Evolutionary conservation across 1,140 invertebrate species (phyloP).

Genomic region (Leguminivora glycinivorella): DNA sequence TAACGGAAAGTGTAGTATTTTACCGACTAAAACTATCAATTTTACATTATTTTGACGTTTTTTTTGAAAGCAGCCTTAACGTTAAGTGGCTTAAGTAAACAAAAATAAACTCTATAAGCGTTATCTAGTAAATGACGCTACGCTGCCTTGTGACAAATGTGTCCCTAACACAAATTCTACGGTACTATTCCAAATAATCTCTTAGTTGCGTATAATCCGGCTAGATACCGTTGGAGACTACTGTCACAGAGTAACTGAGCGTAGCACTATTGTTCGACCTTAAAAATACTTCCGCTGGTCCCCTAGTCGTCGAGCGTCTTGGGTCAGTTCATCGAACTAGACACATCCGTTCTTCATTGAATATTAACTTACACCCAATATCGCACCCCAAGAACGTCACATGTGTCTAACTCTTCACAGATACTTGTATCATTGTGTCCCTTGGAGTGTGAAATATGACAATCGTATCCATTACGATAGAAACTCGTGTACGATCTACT

Average conservation of each 20-base stretch:
- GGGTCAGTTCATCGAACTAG: conserved; percentile 61
- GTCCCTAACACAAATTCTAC: not conserved
- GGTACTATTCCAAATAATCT: too few species aligned
- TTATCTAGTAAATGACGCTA: not conserved
- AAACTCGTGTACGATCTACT: not conserved
- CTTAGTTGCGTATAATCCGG: not conserved
- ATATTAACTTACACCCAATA: conserved; percentile 31
- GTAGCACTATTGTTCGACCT: conserved; percentile 41
- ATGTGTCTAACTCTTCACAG: not conserved
- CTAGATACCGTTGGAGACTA: not conserved
- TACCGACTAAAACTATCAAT: too few species aligned
- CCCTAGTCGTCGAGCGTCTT: conserved; percentile 36
- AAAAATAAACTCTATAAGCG: not conserved
- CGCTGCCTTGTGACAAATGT: not conserved
- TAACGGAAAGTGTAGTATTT: too few species aligned
- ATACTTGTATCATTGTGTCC: not conserved
- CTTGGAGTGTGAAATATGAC: not conserved
- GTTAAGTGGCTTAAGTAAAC: not conserved
- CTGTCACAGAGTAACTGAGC: conserved; percentile 15
- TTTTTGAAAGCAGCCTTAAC: not conserved
- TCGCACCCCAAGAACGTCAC: not conserved
- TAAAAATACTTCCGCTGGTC: conserved; percentile 55
- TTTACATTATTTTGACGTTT: too few species aligned
- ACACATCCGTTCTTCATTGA: conserved; percentile 63
- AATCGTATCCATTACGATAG: not conserved